phyloP scores from a whole-genome alignment of 2,113 vertebrate genomes.

The Pongo abelii region DNA sequence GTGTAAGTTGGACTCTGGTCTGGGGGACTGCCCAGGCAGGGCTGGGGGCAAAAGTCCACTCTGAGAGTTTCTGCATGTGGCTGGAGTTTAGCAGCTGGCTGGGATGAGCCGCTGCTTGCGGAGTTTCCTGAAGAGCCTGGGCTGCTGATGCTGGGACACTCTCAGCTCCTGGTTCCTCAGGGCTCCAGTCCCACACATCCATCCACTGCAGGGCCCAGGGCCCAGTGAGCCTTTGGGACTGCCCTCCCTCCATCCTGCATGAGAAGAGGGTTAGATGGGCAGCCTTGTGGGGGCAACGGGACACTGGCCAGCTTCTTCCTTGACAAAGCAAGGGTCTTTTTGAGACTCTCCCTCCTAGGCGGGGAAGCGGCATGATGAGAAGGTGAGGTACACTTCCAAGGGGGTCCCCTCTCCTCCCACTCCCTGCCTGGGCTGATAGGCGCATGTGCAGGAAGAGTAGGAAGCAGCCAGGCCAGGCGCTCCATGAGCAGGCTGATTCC shows the following conservation, averaged over 20 bases:
- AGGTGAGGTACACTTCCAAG: too few relatives aligned
- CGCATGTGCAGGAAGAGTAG: neutral
- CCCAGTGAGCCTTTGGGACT: neutral
- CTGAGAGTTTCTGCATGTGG: neutral
- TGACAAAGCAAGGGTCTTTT: neutral
- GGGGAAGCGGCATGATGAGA: neutral
- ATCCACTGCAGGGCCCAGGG: neutral
- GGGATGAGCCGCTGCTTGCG: neutral
- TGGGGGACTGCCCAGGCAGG: too few relatives aligned
- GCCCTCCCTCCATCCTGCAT: accelerated
- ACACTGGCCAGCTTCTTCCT: neutral
- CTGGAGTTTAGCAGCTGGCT: neutral
- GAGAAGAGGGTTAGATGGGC: neutral
- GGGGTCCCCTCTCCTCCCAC: neutral
- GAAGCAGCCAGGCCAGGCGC: neutral
- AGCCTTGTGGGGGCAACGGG: too few relatives aligned
- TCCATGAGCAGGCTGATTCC: neutral
- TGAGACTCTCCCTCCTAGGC: neutral
- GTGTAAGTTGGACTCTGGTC: too few relatives aligned
- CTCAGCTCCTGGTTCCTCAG: neutral
- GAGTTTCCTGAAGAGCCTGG: neutral
- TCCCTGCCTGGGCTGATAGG: neutral
- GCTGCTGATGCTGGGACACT: accelerated
- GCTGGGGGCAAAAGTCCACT: neutral
- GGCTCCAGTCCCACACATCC: neutral